Conservation (phyloP, 2,888 invertebrate genomes). For the Masnerella sp. region DNA sequence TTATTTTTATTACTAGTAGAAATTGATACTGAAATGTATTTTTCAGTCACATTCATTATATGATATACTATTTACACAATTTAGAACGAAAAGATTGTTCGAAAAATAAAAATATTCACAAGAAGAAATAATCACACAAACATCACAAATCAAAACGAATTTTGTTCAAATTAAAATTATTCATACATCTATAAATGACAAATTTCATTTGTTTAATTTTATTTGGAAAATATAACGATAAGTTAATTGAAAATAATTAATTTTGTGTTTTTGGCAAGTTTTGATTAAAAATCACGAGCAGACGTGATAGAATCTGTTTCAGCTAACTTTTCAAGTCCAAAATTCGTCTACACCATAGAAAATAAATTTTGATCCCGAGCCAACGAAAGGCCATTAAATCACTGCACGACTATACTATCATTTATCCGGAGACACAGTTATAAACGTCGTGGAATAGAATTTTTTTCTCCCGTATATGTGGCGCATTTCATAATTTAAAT, state of each 20-base stretch:
- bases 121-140: no score
- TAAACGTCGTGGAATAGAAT: constrained; percentile 59
- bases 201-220: no score
- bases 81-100: no score
- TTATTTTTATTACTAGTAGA: constrained; percentile 6
- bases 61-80: constrained; percentile 20
- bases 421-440: constrained; percentile 59
- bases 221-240: no score
- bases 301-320: constrained; percentile 5
- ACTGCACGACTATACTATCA: constrained; percentile 52
- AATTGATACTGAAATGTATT: constrained; percentile 16
- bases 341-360: constrained; percentile 42
- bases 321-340: constrained; percentile 18
- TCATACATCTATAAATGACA: no score
- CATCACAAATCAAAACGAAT: no score
- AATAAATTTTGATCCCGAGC: constrained; percentile 56
- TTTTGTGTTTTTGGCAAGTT: background rate
- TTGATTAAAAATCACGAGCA: background rate
- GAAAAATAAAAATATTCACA: no score
- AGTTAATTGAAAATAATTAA: no score
- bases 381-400: constrained; percentile 60
- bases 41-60: no score
- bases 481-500: constrained; percentile 60
- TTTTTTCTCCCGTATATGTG: constrained; percentile 40
- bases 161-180: no score